Evolutionary conservation across 2,888 invertebrate species (phyloP).

Genomic region (Coelinius sp.): DNA sequence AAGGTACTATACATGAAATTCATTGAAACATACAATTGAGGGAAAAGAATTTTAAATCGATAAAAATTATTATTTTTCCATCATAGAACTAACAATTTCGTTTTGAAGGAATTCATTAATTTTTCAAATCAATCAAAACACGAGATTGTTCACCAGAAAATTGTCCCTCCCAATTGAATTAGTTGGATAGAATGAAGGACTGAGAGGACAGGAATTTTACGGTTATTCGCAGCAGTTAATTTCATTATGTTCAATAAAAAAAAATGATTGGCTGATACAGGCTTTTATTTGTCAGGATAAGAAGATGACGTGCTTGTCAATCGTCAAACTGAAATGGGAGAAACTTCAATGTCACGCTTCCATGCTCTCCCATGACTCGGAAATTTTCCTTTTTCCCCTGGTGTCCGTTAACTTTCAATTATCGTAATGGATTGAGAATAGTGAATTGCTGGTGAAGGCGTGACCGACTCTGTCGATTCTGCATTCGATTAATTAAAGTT

Average conservation of each 20-base stretch:
- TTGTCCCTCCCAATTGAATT: not conserved
- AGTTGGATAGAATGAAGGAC: not conserved
- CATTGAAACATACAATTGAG: too few relatives aligned
- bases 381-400: not conserved
- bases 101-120: not conserved
- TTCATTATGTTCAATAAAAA: not conserved
- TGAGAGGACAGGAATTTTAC: not conserved
- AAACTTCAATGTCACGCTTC: conserved; percentile 9
- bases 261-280: not conserved
- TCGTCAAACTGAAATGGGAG: not conserved
- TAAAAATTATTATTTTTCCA: not conserved
- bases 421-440: conserved; percentile 4
- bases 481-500: conserved; percentile 11
- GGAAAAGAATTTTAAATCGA: not conserved
- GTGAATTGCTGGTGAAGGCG: not conserved
- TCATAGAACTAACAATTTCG: not conserved
- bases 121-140: not conserved
- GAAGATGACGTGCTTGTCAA: not conserved
- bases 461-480: not conserved
- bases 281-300: not conserved
- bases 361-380: not conserved
- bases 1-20: not conserved
- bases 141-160: not conserved
- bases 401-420: not conserved
- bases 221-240: not conserved